These are phyloP conservation scores for Ariopsis seemanni DNA, from an alignment of 2,113 vertebrate genomes.

Conservation along the genomic window DNA sequence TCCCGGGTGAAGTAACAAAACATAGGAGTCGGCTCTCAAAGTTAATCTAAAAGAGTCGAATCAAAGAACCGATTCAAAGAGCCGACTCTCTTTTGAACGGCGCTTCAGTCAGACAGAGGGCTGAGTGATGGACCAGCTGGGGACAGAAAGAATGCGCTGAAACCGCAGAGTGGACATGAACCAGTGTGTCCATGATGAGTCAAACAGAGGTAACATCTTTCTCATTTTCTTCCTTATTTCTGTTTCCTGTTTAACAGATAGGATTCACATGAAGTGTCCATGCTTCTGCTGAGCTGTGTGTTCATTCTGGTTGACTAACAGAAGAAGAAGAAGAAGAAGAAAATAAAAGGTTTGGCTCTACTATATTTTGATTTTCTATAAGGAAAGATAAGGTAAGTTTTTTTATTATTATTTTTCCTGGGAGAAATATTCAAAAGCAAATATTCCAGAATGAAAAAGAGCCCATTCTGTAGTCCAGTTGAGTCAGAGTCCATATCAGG, in stretches of 20 bases:
- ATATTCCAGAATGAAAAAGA: neutral
- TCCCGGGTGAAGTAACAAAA: no score
- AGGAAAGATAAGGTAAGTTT: neutral
- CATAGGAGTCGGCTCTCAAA: no score
- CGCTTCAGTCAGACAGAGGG: no score
- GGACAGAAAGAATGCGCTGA: slow-evolving; percentile 44
- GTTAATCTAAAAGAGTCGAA: no score
- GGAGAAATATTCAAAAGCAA: neutral
- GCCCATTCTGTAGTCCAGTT: neutral
- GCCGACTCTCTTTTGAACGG: no score
- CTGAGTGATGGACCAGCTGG: slow-evolving; percentile 26
- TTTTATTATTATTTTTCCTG: neutral
- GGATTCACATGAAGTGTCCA: neutral
- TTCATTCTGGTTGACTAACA: neutral
- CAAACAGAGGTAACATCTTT: slow-evolving; percentile 57
- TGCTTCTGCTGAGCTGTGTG: neutral
- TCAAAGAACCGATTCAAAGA: no score
- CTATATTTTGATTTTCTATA: neutral
- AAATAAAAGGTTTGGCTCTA: neutral
- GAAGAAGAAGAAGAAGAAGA: no score
- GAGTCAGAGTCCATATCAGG: neutral
- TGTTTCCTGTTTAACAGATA: neutral
- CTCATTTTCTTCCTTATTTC: neutral
- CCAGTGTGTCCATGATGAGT: slow-evolving; percentile 34
- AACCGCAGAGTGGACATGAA: slow-evolving; percentile 23